Base-by-base conservation (phyloP, 1,140 invertebrate species). In the Mylabris phalerata region DNA sequence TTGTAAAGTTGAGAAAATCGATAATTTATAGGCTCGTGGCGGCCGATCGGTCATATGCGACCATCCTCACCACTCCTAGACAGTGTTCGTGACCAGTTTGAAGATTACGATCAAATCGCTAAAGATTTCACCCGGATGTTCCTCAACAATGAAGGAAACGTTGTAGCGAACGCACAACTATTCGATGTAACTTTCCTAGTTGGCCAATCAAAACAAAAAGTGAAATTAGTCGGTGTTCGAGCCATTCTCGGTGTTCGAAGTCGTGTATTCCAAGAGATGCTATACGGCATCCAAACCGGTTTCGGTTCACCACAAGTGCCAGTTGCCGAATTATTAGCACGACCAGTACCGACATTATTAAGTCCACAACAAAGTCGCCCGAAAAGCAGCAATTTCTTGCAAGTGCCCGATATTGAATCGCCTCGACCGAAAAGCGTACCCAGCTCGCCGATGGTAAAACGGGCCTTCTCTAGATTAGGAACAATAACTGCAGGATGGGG, bases 241-340 rank as follows among this genome's bases (percentile, higher is more conserved):
- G 93, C 93, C 4, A 95, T 95, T 65, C 77, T 96, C 19, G 93
- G 92, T 13, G 92, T 96, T 64, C 57, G 61, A 10, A 92, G 90
- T 79, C 84, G 90, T 63, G 85, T 87, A 10, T 92, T 92, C 70
- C 88, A 95, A 80, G 92, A 96, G 78, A 95, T 96, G 92, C 75
- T 96, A 13, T 95, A 95, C 72, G 93, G 93, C 57, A 95, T 95
- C 65, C 90, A 92, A 69, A 90, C 92, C 0, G 91, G 91, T 41
- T 94, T 94, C 71, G 91, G 92, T n/a, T 93, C 90, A 50, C 92
- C 90, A 1, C 91, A 93, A 79, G 90, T 93, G 55, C 92, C 91
- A 1, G 90, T 93, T 3, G 91, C 90, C 0, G 90, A 95, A 73
- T 76, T 94, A 47, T 76, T 93, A 46, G 87, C 90, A 0, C 80